phyloP scores from a whole-genome alignment of 2,888 invertebrate genomes.

The Eupithecia inturbata region DNA sequence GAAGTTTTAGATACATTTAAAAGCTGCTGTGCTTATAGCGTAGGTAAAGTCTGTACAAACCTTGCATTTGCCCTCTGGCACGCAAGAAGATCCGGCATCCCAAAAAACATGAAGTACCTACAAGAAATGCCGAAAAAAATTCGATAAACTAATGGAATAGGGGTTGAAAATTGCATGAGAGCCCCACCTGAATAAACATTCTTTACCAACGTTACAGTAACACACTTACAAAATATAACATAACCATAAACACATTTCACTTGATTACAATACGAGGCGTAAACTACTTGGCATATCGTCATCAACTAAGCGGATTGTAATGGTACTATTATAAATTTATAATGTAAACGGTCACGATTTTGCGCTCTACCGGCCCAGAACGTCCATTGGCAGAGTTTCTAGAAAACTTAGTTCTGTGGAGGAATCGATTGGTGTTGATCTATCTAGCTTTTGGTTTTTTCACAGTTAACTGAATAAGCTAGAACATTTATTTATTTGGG shows the following conservation, averaged over 20 bases:
- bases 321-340: conserved; percentile 36
- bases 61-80: too few species aligned
- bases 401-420: conserved; percentile 59
- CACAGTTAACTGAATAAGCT: too few species aligned
- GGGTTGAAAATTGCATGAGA: background rate
- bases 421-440: conserved; percentile 1
- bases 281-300: conserved; percentile 23
- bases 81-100: background rate
- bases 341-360: conserved; percentile 37
- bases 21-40: background rate
- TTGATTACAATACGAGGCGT: conserved; percentile 20
- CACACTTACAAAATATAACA: background rate
- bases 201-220: background rate
- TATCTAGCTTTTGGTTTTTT: background rate
- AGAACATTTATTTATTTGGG: too few species aligned
- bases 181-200: background rate
- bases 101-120: background rate
- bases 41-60: too few species aligned
- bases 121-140: background rate
- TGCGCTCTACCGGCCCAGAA: conserved; percentile 45
- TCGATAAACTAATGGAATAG: background rate
- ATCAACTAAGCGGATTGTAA: conserved; percentile 37
- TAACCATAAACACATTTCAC: conserved; percentile 12
- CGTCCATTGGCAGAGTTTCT: conserved; percentile 84
- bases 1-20: background rate